Evolutionary conservation across 2,113 vertebrate species (phyloP), one percentile per base, ranked within the genome.

Genomic region (Mola mola): DNA sequence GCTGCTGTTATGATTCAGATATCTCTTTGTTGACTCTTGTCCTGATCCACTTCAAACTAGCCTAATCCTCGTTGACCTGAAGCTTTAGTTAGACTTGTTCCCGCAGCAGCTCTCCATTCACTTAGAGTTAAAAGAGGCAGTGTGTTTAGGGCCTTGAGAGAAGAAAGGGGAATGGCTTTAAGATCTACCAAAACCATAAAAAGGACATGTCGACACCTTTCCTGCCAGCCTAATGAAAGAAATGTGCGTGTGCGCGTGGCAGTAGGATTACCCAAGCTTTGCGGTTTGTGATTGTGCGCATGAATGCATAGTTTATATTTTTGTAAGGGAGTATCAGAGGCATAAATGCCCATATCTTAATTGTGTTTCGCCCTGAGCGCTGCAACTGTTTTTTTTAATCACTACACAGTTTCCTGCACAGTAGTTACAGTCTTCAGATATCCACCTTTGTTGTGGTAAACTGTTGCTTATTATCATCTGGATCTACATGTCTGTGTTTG

Each of bases 301-400:
- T 49, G 66, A 74, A 56, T 64, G 34, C 47, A 37, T 53, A 51
- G 31, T 43, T 64, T 40, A 11, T 5, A n/a, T 51, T 26, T 50
- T 64, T 79, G 63, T 79, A 21, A 52, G 13, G 22, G 47, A 36
- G 59, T 24, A 11, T 36, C 29, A 20, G 65, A 65, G 40, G 26
- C 50, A 69, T 42, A 71, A 69, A 3, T 8, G 47, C 41, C 49
- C 5, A 9, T 16, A 24, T 67, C 50, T 69, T 62, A 57, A 65
- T 72, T 21, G 4, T 12, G 21, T 75, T 44, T 72, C 11, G 16
- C 21, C 34, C 62, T 3, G 20, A 78, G 84, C 80, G 70, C 79
- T 41, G 68, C 38, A 21, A 85, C 85, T 64, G 85, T 69, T 90
- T 89, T 79, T 77, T 66, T 40, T 40, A n/a, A 73, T 68, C 78